Base-by-base conservation (phyloP, 2,888 invertebrate species). In the Polydesmus complanatus region DNA sequence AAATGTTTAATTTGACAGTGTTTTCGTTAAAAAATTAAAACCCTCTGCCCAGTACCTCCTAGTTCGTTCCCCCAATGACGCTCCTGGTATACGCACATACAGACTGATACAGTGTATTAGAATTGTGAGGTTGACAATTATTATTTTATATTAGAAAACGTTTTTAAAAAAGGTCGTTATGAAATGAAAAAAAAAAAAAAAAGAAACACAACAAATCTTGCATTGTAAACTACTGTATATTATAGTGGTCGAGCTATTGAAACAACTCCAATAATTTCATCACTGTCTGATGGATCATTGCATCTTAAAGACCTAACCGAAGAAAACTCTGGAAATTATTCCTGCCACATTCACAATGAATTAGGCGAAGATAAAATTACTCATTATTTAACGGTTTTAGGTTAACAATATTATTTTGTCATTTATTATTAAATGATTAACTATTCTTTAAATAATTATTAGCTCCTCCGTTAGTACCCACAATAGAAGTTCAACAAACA, bases 281-380 rank as follows among this genome's bases (percentile, higher is more conserved):
- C 5, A 14, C 5, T 37, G 37, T 14, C 37, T 37, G 93, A 94
- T 75, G 94, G 94, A 26, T 89, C 92, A 0, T 77, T 95, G 19
- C 82, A 88, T 69, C 88, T 95, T 63, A 87, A 88, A 63, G 88
- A 89, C 66, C 89, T 93, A 0, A 85, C 87, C 55, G 82, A 92
- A 27, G 84, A 85, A 64, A 93, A 95, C 76, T 90, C 92, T 60
- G 94, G 92, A 60, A 93, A 94, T 75, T 95, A 94, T 73, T 86
- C 91, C 0, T 95, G 95, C 75, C 85, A 85, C 68, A 93, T 92
- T 21, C 88, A 91, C 72, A 95, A 95, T 75, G 84, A 85, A 25
- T 90, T 90, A 73, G 94, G 94, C 56, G 87, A 89, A 67, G 94
- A 94, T 70, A 87, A 89, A 19, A 89, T 94, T 57, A 88, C 88